Evolutionary conservation across 2,888 invertebrate genomes (phyloP).

Genomic region (Spodoptera exigua): DNA sequence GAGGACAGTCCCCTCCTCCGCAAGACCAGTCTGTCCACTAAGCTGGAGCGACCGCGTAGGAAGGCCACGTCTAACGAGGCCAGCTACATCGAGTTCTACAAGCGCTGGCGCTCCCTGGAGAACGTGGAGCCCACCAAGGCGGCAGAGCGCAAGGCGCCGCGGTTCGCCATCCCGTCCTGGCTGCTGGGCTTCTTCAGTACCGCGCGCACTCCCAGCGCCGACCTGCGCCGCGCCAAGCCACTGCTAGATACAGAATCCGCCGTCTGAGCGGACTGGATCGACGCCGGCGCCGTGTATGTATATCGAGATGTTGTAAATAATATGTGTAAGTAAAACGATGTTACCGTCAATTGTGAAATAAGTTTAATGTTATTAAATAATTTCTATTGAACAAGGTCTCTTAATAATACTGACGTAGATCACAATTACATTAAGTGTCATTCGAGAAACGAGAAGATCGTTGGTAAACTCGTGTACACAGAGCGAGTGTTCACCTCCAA

Average conservation of each 20-base stretch:
- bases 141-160: slow-evolving; percentile 89
- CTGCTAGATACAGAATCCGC: slow-evolving; percentile 86
- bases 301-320: slow-evolving; percentile 87
- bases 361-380: slow-evolving; percentile 90
- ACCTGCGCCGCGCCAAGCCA: slow-evolving; percentile 82
- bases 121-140: slow-evolving; percentile 90
- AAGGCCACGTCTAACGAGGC: slow-evolving; percentile 80
- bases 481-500: slow-evolving; percentile 18
- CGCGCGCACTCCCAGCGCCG: slow-evolving; percentile 91
- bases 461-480: slow-evolving; percentile 5
- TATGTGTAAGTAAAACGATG: slow-evolving; percentile 89
- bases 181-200: slow-evolving; percentile 92
- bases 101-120: slow-evolving; percentile 95
- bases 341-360: slow-evolving; percentile 89
- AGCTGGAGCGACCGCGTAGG: slow-evolving; percentile 77
- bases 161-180: slow-evolving; percentile 92
- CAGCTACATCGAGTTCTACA: slow-evolving; percentile 88
- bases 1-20: slow-evolving; percentile 86
- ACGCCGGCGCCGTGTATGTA: slow-evolving; percentile 71
- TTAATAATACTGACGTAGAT: slow-evolving; percentile 88
- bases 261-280: slow-evolving; percentile 69
- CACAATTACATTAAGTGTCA: slow-evolving; percentile 70
- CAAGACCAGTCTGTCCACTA: slow-evolving; percentile 79
- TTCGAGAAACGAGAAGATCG: slow-evolving; percentile 40
- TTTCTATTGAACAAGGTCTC: slow-evolving; percentile 85